A percentile compares a stretch with the other conserved stretches of the same genome.
These are phyloP conservation scores for Actinostola sp. DNA, from an alignment of 92 coral and sea anemone species.

Conservation along the genomic window DNA sequence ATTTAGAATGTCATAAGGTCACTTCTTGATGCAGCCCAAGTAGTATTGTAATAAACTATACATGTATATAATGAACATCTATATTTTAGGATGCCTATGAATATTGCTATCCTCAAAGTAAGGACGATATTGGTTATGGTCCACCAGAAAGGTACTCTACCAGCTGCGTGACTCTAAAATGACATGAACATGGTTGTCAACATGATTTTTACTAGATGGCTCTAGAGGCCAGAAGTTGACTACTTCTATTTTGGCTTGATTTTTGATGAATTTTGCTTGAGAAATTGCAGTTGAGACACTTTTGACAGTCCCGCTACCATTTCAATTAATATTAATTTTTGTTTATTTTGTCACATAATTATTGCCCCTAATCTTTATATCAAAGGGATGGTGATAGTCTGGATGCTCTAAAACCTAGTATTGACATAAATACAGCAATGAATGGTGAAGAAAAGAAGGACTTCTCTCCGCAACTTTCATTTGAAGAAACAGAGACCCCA, in stretches of 20 bases:
- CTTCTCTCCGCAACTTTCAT: constrained; percentile 5
- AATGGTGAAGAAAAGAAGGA: background rate
- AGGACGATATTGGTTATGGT: constrained; percentile 41
- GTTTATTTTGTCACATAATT: no score
- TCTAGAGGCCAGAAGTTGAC: no score
- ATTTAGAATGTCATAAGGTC: no score
- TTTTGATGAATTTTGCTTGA: no score
- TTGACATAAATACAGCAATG: background rate
- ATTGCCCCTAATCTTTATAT: background rate
- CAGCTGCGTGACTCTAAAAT: no score
- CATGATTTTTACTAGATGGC: no score
- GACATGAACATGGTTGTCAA: background rate
- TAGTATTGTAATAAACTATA: no score
- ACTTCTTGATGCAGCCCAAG: no score
- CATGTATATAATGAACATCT: no score
- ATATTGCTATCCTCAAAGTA: constrained; percentile 76
- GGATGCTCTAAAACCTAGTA: background rate
- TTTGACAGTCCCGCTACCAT: no score
- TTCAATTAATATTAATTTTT: background rate
- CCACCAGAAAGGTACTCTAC: constrained; percentile 41
- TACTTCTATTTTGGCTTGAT: no score
- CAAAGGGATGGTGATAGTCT: constrained; percentile 23
- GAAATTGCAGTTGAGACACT: no score
- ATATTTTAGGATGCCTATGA: constrained; percentile 60
- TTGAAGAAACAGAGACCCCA: constrained; percentile 20